Evolutionary conservation across 2,113 vertebrate species (phyloP), one percentile per base, ranked within the genome.

Genomic region (Alouatta palliata): DNA sequence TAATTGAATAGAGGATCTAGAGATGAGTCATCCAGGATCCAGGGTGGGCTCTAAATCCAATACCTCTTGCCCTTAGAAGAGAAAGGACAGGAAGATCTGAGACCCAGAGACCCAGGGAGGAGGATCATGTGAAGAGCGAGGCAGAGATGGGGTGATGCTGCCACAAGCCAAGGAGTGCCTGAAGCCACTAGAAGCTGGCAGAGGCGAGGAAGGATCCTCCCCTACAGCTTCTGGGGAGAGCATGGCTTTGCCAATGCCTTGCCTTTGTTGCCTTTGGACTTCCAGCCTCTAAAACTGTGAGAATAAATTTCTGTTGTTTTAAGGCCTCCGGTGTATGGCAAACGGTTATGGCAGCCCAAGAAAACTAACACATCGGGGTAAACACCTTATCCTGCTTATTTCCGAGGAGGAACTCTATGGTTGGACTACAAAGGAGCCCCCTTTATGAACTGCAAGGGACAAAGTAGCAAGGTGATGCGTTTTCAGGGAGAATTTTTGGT

Each of bases 161-260:
- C 25, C 20, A 1, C 8, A 6, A 66, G 25, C 40, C 52, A 17
- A 73, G 75, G n/a, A 23, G 3, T 0, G 3, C 17, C 14, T 13
- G 8, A 25, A 58, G 79, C n/a, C 49, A 68, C 71, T n/a, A 21
- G 56, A 45, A 70, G 58, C 56, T 43, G 12, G 8, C 11, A 21
- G 75, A 54, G 37, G 90, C 52, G 1, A 66, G 13, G 71, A 61
- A 14, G n/a, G 10, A 47, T 8, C 19, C 58, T 32, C 12, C 17
- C 1, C 5, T 0, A 2, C 10, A 45, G 45, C 30, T 45, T 54
- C 27, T 10, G 0, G 4, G 7, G 37, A 37, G 61, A 49, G 14
- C 2, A 0, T 1, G 35, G 49, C 64, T 66, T 66, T 49, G 25
- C 52, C 3, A 6, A 79, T 0, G 13, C 45, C 37, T 11, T 20